Conservation (phyloP, 1,140 invertebrate species). For the Nasonia longicornis region DNA sequence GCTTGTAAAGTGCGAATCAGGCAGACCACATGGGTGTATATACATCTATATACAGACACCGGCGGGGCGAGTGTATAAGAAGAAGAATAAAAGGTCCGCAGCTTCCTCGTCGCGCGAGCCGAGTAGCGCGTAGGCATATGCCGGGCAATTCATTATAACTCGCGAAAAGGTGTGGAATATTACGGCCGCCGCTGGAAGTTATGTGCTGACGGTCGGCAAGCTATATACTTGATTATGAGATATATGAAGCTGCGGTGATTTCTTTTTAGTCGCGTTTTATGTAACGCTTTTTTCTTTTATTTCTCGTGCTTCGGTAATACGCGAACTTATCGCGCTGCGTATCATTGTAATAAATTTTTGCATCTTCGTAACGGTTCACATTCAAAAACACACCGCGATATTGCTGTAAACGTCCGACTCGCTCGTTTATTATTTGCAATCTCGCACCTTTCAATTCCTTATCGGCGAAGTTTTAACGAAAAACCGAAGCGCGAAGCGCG, state of each 20-base stretch:
- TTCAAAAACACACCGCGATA: no score
- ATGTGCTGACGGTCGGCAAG: slow-evolving; percentile 2
- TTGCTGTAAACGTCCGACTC: no score
- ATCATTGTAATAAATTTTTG: no score
- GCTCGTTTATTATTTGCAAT: no score
- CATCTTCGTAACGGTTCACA: no score
- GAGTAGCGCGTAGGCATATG: not conserved
- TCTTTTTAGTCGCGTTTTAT: not conserved
- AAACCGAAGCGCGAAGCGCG: no score
- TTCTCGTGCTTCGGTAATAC: not conserved
- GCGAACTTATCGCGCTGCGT: no score
- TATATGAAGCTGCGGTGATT: not conserved
- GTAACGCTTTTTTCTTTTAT: not conserved
- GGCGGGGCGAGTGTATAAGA: not conserved
- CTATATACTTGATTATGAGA: not conserved
- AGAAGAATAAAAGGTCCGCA: not conserved
- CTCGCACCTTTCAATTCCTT: slow-evolving; percentile 3
- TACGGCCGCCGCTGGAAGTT: not conserved
- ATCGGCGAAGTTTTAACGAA: no score
- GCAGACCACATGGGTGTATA: not conserved
- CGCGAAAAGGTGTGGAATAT: slow-evolving; percentile 15
- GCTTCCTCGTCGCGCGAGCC: not conserved
- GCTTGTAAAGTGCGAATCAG: slow-evolving; percentile 5
- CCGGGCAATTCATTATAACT: slow-evolving; percentile 10
- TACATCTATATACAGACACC: no score